Percentiles rank a stretch among this genome's conserved stretches.
These are phyloP conservation scores for Myripristis murdjan DNA, from an alignment of 2,797 vertebrate genomes.

Conservation along the genomic window DNA sequence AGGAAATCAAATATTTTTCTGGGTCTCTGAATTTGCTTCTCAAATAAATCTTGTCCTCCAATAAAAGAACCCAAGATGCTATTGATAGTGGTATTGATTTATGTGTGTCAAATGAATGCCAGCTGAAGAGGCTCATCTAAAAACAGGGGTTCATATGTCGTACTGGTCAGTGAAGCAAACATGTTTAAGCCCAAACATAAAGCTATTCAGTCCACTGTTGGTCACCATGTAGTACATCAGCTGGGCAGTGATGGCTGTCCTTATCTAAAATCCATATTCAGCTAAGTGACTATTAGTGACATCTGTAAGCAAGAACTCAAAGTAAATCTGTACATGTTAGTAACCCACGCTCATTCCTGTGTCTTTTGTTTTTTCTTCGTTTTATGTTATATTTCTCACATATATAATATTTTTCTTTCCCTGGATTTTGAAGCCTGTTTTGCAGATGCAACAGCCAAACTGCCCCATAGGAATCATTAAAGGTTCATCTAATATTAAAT, in stretches of 20 bases:
- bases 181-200: slow-evolving; percentile 5
- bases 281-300: too few relatives aligned
- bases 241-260: not conserved
- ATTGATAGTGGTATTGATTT: slow-evolving; percentile 88
- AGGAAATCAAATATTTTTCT: slow-evolving; percentile 85
- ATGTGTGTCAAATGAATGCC: slow-evolving; percentile 86
- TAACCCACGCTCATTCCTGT: too few relatives aligned
- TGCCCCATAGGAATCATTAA: too few relatives aligned
- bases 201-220: not conserved
- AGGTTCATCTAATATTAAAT: too few relatives aligned
- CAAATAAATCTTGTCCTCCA: slow-evolving; percentile 82
- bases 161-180: slow-evolving; percentile 29
- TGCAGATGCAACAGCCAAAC: too few relatives aligned
- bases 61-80: slow-evolving; percentile 80
- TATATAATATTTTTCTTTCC: too few relatives aligned
- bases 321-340: too few relatives aligned
- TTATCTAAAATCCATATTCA: too few relatives aligned
- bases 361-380: too few relatives aligned
- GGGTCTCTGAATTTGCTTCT: slow-evolving; percentile 85
- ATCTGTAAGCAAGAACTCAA: too few relatives aligned
- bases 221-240: not conserved
- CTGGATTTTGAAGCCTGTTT: too few relatives aligned
- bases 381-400: too few relatives aligned
- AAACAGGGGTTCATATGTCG: slow-evolving; percentile 68
- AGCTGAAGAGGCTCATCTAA: slow-evolving; percentile 86